A percentile compares a stretch with the other conserved stretches of the same genome.
Conservation (phyloP, 2,888 invertebrate genomes). For the Stratiomys singularior region DNA sequence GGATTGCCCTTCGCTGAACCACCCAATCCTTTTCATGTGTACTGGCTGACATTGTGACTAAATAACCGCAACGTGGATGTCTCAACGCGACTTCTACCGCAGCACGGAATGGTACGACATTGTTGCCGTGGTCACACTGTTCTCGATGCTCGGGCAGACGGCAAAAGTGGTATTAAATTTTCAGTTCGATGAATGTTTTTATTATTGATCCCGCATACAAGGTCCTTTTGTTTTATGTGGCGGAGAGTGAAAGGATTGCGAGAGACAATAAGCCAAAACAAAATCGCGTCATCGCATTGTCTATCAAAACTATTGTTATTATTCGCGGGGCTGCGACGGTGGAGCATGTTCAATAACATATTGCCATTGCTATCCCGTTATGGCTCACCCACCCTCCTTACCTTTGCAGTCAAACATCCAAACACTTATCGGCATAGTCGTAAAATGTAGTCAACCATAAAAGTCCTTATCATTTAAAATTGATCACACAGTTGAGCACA, state of each 20-base stretch:
- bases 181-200: conserved; percentile 35
- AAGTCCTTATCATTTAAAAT: conserved; percentile 36
- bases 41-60: conserved; percentile 33
- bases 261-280: conserved; percentile 17
- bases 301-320: conserved; percentile 43
- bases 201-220: background rate
- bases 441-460: conserved; percentile 40
- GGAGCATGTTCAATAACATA: background rate
- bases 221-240: conserved; percentile 10
- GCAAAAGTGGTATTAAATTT: conserved; percentile 13
- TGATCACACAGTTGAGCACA: conserved; percentile 40
- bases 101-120: conserved; percentile 20
- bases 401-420: background rate
- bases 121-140: conserved; percentile 1
- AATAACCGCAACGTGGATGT: conserved; percentile 27
- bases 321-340: conserved; percentile 7
- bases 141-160: background rate
- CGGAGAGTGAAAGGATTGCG: background rate
- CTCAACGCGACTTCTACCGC: conserved; percentile 25
- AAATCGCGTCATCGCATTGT: conserved; percentile 37
- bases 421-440: conserved; percentile 8
- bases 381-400: background rate
- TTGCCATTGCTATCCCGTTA: background rate
- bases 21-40: conserved; percentile 14
- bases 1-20: conserved; percentile 11